Evolutionary conservation across 2,888 invertebrate genomes (phyloP).

Genomic region (Serripes groenlandicus): DNA sequence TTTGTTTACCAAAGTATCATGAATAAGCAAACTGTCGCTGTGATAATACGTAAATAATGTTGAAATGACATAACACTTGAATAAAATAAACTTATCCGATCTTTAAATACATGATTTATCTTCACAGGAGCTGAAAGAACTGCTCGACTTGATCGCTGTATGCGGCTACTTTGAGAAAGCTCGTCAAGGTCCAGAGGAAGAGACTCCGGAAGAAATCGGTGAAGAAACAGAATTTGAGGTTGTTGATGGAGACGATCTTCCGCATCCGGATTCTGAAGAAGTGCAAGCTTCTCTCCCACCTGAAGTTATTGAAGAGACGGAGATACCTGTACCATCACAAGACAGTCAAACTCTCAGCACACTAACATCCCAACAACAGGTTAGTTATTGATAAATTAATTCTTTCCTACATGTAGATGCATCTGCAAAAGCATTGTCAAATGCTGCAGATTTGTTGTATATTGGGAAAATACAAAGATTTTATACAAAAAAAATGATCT

Average conservation of each 20-base stretch:
- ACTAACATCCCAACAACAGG: conserved; percentile 11
- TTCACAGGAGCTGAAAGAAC: conserved; percentile 90
- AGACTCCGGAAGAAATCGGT: conserved; percentile 27
- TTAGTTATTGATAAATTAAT: too few species aligned
- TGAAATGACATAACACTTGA: not conserved
- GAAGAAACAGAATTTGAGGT: conserved; percentile 69
- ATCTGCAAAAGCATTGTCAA: too few species aligned
- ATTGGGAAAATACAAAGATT: too few species aligned
- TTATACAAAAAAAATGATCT: too few species aligned
- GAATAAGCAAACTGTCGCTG: too few species aligned
- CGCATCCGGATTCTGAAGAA: conserved; percentile 69
- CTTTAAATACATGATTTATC: too few species aligned
- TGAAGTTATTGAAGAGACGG: conserved; percentile 57
- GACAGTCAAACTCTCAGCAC: not conserved
- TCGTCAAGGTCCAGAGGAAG: conserved; percentile 63
- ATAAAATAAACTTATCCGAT: not conserved
- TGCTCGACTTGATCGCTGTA: conserved; percentile 92
- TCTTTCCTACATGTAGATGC: too few species aligned
- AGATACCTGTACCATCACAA: conserved; percentile 31
- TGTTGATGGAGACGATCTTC: conserved; percentile 65
- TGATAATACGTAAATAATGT: too few species aligned
- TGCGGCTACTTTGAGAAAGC: conserved; percentile 94
- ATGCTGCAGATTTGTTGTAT: too few species aligned
- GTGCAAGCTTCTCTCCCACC: conserved; percentile 72
- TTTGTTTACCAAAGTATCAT: too few species aligned